Base-by-base conservation (phyloP, 2,888 invertebrate species). In the Acanthacorydalis orientalis region DNA sequence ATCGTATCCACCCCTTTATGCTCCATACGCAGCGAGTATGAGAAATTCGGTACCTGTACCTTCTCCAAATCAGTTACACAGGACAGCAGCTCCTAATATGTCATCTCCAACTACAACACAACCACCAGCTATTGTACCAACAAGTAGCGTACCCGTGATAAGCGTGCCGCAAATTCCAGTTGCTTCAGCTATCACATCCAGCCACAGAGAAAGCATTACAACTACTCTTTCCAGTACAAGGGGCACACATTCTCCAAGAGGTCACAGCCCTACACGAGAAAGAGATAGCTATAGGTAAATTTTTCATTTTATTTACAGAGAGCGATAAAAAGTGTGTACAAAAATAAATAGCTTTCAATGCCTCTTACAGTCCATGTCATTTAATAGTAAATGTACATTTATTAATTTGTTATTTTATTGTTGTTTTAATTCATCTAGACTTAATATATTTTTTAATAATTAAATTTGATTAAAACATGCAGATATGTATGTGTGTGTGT, bases 281-380 rank as follows among this genome's bases (percentile, higher is more conserved):
- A 74, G 88, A 54, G 88, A 88, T 61, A 85, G 81, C 65, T 88
- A 85, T 70, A 87, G 87, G 88, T 88, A 71, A 56, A 55, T 51
- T 49, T 31, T 44, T 44, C 44, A 48, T 15, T 48, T 34, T 14
- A n/a, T 31, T 15, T 40, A 44, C 31, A 32, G 4, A 16, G 6
- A 12, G 8, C 39, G 1, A 9, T 39, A 4, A 39, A 8, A 39
- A 16, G n/a, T n/a, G n/a, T n/a, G n/a, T n/a, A n/a, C n/a, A 15
- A 15, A 9, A 3, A 39, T 39, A 12, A 39, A 39, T 23, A 23
- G 6, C 23, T 23, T 23, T 23, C 23, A 23, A 23, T 23, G 6
- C 6, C 23, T 4, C 6, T 23, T 23, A 23, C 6, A 4, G 6
- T 23, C 23, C 6, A 4, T 23, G 6, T 23, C 6, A 23, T 23